Percentiles rank a stretch among this genome's conserved stretches.
Evolutionary conservation across 2,113 vertebrate species (phyloP).

Genomic region (Tupaia tana): DNA sequence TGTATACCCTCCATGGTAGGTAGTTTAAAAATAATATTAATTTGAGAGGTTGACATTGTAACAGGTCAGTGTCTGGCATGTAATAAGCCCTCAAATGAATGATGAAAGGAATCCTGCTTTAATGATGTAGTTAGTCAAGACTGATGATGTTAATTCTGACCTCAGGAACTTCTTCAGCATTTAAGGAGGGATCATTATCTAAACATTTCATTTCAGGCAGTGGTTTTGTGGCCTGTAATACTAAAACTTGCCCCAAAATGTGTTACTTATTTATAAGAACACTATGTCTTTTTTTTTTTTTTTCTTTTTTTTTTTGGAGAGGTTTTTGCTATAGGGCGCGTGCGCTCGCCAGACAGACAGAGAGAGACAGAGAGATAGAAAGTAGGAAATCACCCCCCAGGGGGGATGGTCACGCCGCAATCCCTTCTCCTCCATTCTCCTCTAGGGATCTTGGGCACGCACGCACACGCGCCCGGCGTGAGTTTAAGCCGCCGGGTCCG

Average conservation of each 20-base stretch:
- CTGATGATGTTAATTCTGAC: constrained; percentile 21
- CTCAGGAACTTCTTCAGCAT: constrained; percentile 21
- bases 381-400: too few relatives aligned
- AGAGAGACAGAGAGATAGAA: too few relatives aligned
- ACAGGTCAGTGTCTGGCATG: neutral
- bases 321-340: too few relatives aligned
- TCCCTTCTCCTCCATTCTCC: too few relatives aligned
- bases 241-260: neutral
- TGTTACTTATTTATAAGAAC: constrained; percentile 28
- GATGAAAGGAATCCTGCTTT: constrained; percentile 31
- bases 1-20: neutral
- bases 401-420: too few relatives aligned
- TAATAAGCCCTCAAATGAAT: neutral
- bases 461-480: too few relatives aligned
- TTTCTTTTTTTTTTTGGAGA: too few relatives aligned
- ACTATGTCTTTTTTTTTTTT: constrained; percentile 62
- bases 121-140: constrained; percentile 27
- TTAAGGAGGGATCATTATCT: constrained; percentile 26
- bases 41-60: neutral
- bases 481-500: too few relatives aligned
- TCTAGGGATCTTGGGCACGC: too few relatives aligned
- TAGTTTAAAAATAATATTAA: neutral
- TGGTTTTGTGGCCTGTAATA: neutral
- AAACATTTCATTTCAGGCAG: constrained; percentile 47
- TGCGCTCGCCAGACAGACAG: too few relatives aligned